Conservation (phyloP, 2,888 invertebrate genomes). For the Xylota sylvarum region DNA sequence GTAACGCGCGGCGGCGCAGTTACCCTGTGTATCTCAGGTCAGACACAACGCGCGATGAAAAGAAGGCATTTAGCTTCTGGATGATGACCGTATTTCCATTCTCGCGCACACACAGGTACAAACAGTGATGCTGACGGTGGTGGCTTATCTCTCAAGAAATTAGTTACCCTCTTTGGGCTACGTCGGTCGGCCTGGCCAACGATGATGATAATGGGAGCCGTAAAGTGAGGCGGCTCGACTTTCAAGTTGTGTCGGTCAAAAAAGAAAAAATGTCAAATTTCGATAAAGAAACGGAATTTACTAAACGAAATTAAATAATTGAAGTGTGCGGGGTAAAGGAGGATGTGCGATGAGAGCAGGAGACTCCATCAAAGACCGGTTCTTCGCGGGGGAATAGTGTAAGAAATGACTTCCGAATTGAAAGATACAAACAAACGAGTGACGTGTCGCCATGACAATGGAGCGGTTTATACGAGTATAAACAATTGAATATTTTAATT, state of each 20-base stretch:
- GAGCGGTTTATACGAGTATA: conserved; percentile 44
- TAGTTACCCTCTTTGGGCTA: conserved; percentile 74
- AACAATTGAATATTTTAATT: conserved; percentile 69
- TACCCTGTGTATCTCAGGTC: conserved; percentile 51
- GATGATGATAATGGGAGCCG: conserved; percentile 71
- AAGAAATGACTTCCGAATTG: conserved; percentile 71
- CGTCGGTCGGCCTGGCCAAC: conserved; percentile 21
- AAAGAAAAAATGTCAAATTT: conserved; percentile 71
- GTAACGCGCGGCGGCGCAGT: conserved; percentile 54
- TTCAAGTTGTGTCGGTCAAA: conserved; percentile 50
- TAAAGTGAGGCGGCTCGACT: conserved; percentile 72
- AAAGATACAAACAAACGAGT: conserved; percentile 50
- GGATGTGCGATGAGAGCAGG: conserved; percentile 6
- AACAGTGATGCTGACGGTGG: conserved; percentile 16
- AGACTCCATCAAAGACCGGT: conserved; percentile 66
- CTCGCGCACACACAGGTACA: conserved; percentile 58
- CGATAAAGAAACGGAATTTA: conserved; percentile 74
- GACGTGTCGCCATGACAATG: conserved; percentile 35
- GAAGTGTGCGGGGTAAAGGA: conserved; percentile 40
- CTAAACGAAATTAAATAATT: conserved; percentile 77
- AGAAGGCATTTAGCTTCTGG: conserved; percentile 72
- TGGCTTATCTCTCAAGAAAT: conserved; percentile 73
- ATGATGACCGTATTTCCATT: conserved; percentile 68
- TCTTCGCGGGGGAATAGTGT: conserved; percentile 24
- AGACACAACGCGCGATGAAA: conserved; percentile 56